These are phyloP conservation scores for Hipposideros armiger DNA, from an alignment of 2,113 vertebrate species.

Conservation along the genomic window DNA sequence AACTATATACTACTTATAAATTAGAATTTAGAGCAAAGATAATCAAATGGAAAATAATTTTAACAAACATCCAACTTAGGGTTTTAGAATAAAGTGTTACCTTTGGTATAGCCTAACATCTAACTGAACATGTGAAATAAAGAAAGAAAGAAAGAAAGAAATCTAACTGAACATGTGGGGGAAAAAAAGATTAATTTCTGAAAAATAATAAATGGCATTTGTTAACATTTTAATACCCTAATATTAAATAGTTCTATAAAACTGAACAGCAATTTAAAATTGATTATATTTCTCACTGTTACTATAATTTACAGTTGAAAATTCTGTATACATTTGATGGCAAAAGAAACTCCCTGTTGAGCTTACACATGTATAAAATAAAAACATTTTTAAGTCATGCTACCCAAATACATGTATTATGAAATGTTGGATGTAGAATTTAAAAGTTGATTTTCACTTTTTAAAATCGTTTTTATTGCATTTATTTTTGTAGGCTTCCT, in stretches of 20 bases:
- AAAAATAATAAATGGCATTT: conserved; percentile 44
- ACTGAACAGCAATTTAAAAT: conserved; percentile 15
- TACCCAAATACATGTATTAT: background rate
- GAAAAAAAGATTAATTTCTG: conserved; percentile 13
- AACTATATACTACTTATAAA: background rate
- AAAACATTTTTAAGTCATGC: background rate
- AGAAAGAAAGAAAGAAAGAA: too few species aligned
- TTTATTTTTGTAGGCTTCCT: background rate
- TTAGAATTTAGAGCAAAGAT: conserved; percentile 37
- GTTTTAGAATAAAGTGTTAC: background rate
- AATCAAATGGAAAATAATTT: conserved; percentile 50
- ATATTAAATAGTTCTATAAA: conserved; percentile 25
- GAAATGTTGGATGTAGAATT: background rate
- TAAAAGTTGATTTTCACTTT: background rate
- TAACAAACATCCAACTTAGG: background rate
- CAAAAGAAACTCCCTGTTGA: background rate
- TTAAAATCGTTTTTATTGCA: background rate
- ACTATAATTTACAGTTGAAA: background rate
- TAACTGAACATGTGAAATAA: background rate
- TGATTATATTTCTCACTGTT: background rate
- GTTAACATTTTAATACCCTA: background rate
- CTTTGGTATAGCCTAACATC: background rate
- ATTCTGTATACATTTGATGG: background rate
- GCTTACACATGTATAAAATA: background rate
- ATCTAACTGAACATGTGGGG: background rate